Evolutionary conservation across 2,797 vertebrate genomes (phyloP).

Genomic region (Otus scops): DNA sequence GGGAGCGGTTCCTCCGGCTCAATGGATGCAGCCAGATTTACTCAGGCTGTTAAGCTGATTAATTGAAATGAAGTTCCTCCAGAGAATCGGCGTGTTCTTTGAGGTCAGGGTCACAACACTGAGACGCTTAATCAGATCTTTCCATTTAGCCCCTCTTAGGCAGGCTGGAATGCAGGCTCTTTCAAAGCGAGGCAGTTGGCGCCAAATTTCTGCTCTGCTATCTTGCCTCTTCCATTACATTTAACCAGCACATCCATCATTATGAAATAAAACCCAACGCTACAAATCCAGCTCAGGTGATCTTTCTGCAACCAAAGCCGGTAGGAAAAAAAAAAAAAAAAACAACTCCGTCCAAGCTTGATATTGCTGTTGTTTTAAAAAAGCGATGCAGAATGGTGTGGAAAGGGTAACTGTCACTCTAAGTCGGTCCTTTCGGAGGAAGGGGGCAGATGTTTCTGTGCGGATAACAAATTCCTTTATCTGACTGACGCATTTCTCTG

Average conservation of each 20-base stretch:
- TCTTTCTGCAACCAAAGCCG: not conserved
- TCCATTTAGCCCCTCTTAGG: conserved; percentile 71
- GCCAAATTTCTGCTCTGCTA: conserved; percentile 57
- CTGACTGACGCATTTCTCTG: not conserved
- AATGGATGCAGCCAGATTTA: conserved; percentile 1
- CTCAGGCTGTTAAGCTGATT: conserved; percentile 66
- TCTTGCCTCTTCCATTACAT: conserved; percentile 9
- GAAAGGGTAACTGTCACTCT: not conserved
- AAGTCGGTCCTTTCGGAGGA: not conserved
- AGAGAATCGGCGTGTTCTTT: conserved; percentile 43
- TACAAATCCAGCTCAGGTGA: not conserved
- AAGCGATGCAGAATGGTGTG: not conserved
- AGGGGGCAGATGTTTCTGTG: conserved; percentile 1
- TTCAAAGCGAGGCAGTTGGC: conserved; percentile 27
- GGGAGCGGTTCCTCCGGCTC: not conserved
- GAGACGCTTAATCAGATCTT: conserved; percentile 77
- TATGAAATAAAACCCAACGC: not conserved
- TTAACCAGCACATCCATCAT: not conserved
- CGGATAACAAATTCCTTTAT: conserved; percentile 12
- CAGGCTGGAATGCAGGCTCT: conserved; percentile 46
- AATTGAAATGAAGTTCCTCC: conserved; percentile 65
- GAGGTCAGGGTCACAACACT: conserved; percentile 74
- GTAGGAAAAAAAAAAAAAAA: not conserved
- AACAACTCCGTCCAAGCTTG: not conserved
- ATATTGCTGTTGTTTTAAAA: not conserved